Percentiles rank a stretch among this genome's conserved stretches.
These are phyloP conservation scores for Stenoptilia bipunctidactyla DNA, from an alignment of 2,888 invertebrate species.

Conservation along the genomic window DNA sequence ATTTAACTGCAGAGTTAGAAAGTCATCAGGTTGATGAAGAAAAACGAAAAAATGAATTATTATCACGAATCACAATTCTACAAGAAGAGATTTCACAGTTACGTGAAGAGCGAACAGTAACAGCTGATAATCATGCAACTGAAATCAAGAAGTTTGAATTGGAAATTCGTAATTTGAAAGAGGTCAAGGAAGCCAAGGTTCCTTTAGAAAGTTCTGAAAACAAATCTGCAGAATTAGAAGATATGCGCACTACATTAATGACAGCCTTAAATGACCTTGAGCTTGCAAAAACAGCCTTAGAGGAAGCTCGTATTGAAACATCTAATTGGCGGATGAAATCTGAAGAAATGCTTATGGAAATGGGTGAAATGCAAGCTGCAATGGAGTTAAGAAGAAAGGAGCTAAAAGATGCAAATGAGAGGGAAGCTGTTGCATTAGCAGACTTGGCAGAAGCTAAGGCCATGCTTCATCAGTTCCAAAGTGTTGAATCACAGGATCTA, in stretches of 20 bases:
- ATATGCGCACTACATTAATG: conserved; percentile 32
- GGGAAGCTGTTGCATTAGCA: conserved; percentile 43
- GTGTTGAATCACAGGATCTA: conserved; percentile 28
- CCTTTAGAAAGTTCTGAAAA: conserved; percentile 35
- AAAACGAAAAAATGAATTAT: conserved; percentile 33
- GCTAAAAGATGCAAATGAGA: conserved; percentile 37
- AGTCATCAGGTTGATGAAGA: conserved; percentile 45
- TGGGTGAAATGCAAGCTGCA: conserved; percentile 40
- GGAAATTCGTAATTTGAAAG: conserved; percentile 42
- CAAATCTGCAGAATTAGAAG: conserved; percentile 47
- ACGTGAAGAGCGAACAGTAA: conserved; percentile 38
- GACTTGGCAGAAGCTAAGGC: conserved; percentile 51
- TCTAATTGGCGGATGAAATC: conserved; percentile 42
- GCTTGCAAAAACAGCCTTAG: conserved; percentile 35
- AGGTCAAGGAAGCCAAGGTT: conserved; percentile 33
- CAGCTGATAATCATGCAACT: conserved; percentile 33
- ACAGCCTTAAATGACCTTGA: conserved; percentile 36
- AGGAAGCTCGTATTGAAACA: conserved; percentile 36
- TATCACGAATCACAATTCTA: conserved; percentile 32
- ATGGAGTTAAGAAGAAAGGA: conserved; percentile 48
- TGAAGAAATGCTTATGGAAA: conserved; percentile 41
- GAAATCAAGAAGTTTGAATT: conserved; percentile 41
- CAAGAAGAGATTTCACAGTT: conserved; percentile 51
- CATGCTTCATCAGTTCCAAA: conserved; percentile 32
- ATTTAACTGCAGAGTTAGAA: conserved; percentile 52